Evolutionary conservation across 1,140 invertebrate genomes (phyloP).

Genomic region (Xylocopa sonorina): DNA sequence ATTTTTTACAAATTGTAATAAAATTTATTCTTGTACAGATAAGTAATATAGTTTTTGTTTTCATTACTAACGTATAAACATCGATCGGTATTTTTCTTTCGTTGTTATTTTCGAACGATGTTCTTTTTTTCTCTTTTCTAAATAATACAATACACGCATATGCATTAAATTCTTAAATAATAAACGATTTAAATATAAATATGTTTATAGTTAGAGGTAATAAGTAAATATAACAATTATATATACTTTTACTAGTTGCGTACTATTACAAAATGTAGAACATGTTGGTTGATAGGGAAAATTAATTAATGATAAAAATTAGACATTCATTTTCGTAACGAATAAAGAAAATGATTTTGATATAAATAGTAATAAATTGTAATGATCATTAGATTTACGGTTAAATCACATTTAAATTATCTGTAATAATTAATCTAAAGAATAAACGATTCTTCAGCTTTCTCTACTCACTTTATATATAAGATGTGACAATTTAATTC

Average conservation of each 20-base stretch:
- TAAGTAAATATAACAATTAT: constrained; percentile 33
- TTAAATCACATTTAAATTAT: constrained; percentile 31
- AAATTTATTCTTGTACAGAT: constrained; percentile 49
- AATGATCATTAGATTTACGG: constrained; percentile 41
- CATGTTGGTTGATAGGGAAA: constrained; percentile 3
- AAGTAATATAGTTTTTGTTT: constrained; percentile 38
- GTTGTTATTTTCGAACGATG: neutral
- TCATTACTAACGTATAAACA: constrained; percentile 25
- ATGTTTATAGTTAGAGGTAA: constrained; percentile 21
- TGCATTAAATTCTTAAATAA: constrained; percentile 16
- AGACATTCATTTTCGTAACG: constrained; percentile 27
- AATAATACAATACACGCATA: neutral
- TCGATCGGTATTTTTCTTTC: constrained; percentile 10
- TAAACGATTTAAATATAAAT: constrained; percentile 17
- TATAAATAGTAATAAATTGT: constrained; percentile 45
- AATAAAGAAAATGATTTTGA: constrained; percentile 32
- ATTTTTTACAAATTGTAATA: constrained; percentile 46
- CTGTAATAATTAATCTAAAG: constrained; percentile 43
- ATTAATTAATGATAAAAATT: constrained; percentile 11
- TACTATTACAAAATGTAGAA: constrained; percentile 10
- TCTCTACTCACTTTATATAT: constrained; percentile 15
- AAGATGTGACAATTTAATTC: too few species aligned
- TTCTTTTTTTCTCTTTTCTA: neutral
- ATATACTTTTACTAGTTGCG: constrained; percentile 31
- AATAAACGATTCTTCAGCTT: constrained; percentile 49